Evolutionary conservation across 1,140 invertebrate genomes (phyloP).

Genomic region (Lineus longissimus): DNA sequence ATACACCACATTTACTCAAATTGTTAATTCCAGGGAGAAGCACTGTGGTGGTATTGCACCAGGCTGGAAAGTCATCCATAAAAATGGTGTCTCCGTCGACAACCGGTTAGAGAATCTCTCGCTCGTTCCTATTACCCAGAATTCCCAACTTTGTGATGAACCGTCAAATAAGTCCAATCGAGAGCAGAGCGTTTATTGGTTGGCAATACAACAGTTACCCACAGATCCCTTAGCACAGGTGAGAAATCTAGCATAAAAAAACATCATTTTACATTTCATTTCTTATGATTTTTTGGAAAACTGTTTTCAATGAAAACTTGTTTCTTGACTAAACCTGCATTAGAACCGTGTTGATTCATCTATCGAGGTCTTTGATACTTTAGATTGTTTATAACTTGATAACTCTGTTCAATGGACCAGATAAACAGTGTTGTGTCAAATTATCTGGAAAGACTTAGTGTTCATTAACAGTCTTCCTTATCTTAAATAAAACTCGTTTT

Average conservation of each 20-base stretch:
- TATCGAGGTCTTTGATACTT: neutral
- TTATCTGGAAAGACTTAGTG: no score
- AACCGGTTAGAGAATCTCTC: slow-evolving; percentile 57
- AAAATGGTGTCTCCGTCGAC: slow-evolving; percentile 57
- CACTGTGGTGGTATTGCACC: slow-evolving; percentile 57
- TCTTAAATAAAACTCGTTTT: no score
- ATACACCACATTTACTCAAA: no score
- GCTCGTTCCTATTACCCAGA: slow-evolving; percentile 33
- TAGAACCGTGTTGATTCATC: neutral
- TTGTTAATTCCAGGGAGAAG: slow-evolving; percentile 56
- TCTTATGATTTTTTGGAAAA: neutral
- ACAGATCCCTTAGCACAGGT: slow-evolving; percentile 52
- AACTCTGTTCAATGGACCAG: no score
- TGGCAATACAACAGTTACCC: slow-evolving; percentile 57
- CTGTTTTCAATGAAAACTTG: neutral
- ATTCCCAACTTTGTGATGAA: slow-evolving; percentile 13
- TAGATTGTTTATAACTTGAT: no score
- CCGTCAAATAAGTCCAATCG: slow-evolving; percentile 34
- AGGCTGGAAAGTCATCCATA: slow-evolving; percentile 55
- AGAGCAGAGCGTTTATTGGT: slow-evolving; percentile 58
- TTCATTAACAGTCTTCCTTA: no score
- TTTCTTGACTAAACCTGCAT: neutral
- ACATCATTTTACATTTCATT: neutral
- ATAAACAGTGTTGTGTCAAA: no score
- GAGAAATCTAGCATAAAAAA: slow-evolving; percentile 9